Conservation (phyloP, 2,113 vertebrate species). For the Puffinus mauretanicus region DNA sequence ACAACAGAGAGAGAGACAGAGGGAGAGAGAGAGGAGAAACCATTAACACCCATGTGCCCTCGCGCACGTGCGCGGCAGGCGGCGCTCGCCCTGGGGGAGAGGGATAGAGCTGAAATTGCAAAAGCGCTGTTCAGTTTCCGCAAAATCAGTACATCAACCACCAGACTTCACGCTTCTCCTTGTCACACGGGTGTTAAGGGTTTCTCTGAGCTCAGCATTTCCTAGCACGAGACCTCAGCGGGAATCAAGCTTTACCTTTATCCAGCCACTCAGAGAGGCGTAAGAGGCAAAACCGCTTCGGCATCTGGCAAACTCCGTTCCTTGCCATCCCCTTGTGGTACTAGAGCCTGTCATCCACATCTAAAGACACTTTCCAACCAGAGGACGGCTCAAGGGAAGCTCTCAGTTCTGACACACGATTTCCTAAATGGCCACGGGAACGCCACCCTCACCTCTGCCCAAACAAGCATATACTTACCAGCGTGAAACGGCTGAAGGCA, state of each 20-base stretch:
- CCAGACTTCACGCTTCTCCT: not conserved
- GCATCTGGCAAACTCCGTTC: not conserved
- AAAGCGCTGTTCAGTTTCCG: not conserved
- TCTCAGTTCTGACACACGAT: not conserved
- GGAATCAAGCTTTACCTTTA: not conserved
- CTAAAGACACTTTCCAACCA: not conserved
- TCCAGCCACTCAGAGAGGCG: fast-evolving
- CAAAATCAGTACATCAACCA: not conserved
- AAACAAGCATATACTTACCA: not conserved
- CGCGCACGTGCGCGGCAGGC: not conserved
- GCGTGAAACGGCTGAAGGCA: fast-evolving
- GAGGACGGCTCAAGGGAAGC: not conserved
- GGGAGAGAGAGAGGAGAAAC: slow-evolving; percentile 25
- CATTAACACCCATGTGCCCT: not conserved
- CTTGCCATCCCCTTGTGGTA: not conserved
- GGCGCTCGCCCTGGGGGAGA: not conserved
- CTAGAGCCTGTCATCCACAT: not conserved
- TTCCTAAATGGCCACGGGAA: not conserved
- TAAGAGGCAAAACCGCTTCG: not conserved
- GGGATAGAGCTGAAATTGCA: not conserved
- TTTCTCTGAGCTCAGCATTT: not conserved
- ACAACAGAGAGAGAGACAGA: slow-evolving; percentile 16
- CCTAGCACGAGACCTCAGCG: not conserved
- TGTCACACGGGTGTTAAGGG: not conserved
- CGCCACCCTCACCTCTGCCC: not conserved